Evolutionary conservation across 2,113 vertebrate genomes (phyloP).

Genomic region (Phocoena sinus): DNA sequence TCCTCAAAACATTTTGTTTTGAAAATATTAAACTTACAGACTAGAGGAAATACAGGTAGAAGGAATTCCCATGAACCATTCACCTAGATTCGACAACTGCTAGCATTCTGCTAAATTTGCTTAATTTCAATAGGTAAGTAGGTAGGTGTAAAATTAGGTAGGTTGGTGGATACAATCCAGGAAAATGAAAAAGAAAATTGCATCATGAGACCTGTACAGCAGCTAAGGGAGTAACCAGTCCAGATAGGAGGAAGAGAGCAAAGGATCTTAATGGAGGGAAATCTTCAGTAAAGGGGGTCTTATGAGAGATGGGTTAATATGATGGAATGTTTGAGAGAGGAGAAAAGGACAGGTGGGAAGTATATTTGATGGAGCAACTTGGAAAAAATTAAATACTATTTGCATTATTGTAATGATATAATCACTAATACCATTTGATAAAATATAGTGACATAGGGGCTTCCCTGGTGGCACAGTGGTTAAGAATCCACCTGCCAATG

Average conservation of each 20-base stretch:
- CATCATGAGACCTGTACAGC: neutral
- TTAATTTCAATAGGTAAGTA: neutral
- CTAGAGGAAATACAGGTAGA: neutral
- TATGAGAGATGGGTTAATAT: neutral
- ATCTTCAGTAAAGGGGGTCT: neutral
- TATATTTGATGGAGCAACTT: conserved; percentile 3
- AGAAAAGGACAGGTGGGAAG: neutral
- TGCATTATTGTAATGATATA: neutral
- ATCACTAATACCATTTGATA: neutral
- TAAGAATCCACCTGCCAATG: too few relatives aligned
- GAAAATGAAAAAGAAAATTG: neutral
- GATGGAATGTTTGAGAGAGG: neutral
- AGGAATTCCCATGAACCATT: neutral
- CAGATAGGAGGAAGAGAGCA: neutral
- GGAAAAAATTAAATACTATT: conserved; percentile 6
- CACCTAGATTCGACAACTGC: neutral
- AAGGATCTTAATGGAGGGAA: neutral
- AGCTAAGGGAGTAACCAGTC: neutral
- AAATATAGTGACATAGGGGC: neutral
- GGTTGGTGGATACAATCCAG: neutral
- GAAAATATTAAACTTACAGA: neutral
- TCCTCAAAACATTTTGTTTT: neutral
- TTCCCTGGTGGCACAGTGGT: too few relatives aligned
- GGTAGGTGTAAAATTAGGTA: neutral
- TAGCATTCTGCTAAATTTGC: neutral